Evolutionary conservation across 2,888 invertebrate species (phyloP).

Genomic region (Cancer borealis): DNA sequence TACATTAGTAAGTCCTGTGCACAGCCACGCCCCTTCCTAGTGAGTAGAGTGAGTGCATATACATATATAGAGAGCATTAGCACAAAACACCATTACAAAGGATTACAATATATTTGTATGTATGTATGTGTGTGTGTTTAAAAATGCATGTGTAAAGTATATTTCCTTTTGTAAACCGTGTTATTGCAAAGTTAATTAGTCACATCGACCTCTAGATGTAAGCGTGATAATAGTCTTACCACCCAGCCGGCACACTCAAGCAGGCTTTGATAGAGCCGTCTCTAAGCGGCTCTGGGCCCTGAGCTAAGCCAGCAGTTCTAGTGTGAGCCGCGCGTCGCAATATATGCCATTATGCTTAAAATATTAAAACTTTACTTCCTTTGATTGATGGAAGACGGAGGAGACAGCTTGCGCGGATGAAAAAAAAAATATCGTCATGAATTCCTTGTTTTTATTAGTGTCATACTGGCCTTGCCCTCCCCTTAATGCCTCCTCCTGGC

Average conservation of each 20-base stretch:
- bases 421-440: slow-evolving; percentile 2
- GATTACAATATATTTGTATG: not conserved
- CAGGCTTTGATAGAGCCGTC: slow-evolving; percentile 34
- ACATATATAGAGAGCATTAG: too few relatives aligned
- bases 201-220: not conserved
- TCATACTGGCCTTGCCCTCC: not conserved
- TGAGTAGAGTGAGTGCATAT: too few relatives aligned
- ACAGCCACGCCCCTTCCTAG: too few relatives aligned
- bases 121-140: slow-evolving; percentile 26
- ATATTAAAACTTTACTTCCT: not conserved
- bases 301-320: not conserved
- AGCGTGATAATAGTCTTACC: slow-evolving; percentile 33
- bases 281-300: slow-evolving; percentile 10
- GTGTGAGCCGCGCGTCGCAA: not conserved
- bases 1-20: too few relatives aligned
- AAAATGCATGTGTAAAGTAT: not conserved
- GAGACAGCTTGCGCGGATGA: not conserved
- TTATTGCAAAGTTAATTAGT: slow-evolving; percentile 9
- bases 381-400: slow-evolving; percentile 4
- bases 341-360: not conserved
- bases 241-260: not conserved
- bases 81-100: not conserved
- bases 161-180: not conserved
- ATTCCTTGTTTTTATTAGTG: slow-evolving; percentile 34
- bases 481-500: not conserved